phyloP scores from a whole-genome alignment of 2,113 vertebrate genomes.

The Melanostigma gelatinosum region DNA sequence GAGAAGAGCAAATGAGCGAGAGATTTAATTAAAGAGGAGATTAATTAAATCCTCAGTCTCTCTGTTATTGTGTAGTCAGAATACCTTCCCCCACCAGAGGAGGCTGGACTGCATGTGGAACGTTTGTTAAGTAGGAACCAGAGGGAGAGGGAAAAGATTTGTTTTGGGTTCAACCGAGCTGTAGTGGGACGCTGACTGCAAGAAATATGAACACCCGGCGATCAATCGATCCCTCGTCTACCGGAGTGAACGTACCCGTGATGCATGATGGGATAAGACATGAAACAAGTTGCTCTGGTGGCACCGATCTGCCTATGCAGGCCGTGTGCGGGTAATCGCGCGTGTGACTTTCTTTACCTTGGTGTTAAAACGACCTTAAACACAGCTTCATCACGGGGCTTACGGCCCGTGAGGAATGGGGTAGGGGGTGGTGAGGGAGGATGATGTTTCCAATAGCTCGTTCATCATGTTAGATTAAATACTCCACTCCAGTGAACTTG shows the following conservation, averaged over 20 bases:
- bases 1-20: slow-evolving; percentile 35
- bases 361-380: slow-evolving; percentile 75
- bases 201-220: slow-evolving; percentile 12
- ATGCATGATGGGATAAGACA: slow-evolving; percentile 37
- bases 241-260: slow-evolving; percentile 28
- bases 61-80: slow-evolving; percentile 30
- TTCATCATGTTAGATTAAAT: slow-evolving; percentile 87
- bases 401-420: slow-evolving; percentile 54
- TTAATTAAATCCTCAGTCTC: slow-evolving; percentile 57
- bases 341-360: slow-evolving; percentile 69
- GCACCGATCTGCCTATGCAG: slow-evolving; percentile 22
- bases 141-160: neutral
- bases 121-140: slow-evolving; percentile 14
- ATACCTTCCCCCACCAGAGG: slow-evolving; percentile 13
- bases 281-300: slow-evolving; percentile 16
- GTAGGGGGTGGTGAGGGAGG: slow-evolving; percentile 46
- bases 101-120: slow-evolving; percentile 12
- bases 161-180: neutral
- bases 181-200: neutral
- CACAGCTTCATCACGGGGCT: slow-evolving; percentile 65
- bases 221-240: slow-evolving; percentile 36
- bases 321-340: slow-evolving; percentile 8
- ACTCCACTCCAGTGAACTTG: slow-evolving; percentile 80
- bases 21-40: slow-evolving; percentile 60
- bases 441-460: slow-evolving; percentile 78